Evolutionary conservation across 2,113 vertebrate species (phyloP).

Genomic region (Microcebus tavaratra): DNA sequence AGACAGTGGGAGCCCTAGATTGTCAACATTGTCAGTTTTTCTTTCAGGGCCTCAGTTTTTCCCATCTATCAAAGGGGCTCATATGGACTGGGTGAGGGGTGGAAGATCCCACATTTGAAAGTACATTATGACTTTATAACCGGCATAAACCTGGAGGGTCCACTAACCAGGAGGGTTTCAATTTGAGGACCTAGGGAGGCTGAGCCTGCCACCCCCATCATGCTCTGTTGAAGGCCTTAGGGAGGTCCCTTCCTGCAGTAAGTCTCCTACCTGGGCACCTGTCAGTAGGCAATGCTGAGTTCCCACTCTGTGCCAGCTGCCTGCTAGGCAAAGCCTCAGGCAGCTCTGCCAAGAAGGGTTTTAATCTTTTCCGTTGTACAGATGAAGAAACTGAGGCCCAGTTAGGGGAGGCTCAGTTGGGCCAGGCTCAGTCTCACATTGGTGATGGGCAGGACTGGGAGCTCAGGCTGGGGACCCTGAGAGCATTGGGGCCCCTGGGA

Average conservation of each 20-base stretch:
- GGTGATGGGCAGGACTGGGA: background rate
- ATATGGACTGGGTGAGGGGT: background rate
- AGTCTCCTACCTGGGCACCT: too few relatives aligned
- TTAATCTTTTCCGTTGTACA: background rate
- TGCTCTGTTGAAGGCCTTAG: background rate
- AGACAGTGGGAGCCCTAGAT: background rate
- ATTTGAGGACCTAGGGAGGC: background rate
- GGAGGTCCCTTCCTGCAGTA: background rate
- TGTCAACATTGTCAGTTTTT: background rate
- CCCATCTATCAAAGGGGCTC: background rate
- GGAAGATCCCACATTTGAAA: background rate
- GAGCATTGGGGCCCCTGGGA: background rate
- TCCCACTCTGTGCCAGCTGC: background rate
- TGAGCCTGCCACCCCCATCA: background rate
- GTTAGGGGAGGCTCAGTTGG: background rate
- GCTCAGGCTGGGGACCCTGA: background rate
- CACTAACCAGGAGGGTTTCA: background rate
- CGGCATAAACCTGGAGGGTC: background rate
- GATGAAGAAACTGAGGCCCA: slow-evolving; percentile 12
- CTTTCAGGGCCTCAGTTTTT: background rate
- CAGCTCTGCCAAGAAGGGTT: background rate
- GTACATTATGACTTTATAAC: background rate
- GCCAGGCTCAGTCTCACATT: background rate
- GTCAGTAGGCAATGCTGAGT: background rate
- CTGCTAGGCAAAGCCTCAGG: background rate